These are phyloP conservation scores for Blastomussa wellsi DNA, from an alignment of 92 coral and sea anemone genomes.

Conservation along the genomic window DNA sequence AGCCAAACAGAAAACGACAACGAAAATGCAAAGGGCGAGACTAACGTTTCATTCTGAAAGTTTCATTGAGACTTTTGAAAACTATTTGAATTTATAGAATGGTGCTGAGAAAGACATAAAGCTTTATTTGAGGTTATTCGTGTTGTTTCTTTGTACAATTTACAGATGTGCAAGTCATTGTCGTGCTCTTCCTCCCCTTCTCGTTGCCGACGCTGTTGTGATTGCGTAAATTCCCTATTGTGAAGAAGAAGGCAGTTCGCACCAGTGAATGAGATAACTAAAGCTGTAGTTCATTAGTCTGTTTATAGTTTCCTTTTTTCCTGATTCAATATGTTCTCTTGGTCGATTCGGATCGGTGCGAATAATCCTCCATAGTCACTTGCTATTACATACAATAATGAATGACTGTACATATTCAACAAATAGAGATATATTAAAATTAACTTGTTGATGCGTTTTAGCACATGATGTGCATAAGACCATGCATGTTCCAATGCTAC, in stretches of 20 bases:
- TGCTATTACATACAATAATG: background rate
- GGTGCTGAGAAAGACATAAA: background rate
- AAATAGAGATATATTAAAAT: background rate
- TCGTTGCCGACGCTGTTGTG: background rate
- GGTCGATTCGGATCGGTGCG: background rate
- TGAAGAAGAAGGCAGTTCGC: background rate
- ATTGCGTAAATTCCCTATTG: background rate
- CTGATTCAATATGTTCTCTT: background rate
- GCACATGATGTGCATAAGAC: background rate
- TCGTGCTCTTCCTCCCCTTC: background rate
- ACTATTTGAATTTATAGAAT: background rate
- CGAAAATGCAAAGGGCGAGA: background rate
- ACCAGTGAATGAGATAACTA: background rate
- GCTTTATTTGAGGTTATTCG: background rate
- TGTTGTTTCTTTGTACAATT: background rate
- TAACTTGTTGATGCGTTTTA: background rate
- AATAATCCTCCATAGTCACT: background rate
- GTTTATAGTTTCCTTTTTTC: background rate
- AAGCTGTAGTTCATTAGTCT: background rate
- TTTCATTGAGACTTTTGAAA: background rate
- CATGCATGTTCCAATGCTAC: background rate
- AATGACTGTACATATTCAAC: background rate
- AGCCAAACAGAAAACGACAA: too few relatives aligned
- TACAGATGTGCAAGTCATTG: background rate
- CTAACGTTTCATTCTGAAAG: background rate